A percentile compares a stretch with the other conserved stretches of the same genome.
Conservation (phyloP, 2,888 invertebrate species). For the Ischnus inquisitorius region DNA sequence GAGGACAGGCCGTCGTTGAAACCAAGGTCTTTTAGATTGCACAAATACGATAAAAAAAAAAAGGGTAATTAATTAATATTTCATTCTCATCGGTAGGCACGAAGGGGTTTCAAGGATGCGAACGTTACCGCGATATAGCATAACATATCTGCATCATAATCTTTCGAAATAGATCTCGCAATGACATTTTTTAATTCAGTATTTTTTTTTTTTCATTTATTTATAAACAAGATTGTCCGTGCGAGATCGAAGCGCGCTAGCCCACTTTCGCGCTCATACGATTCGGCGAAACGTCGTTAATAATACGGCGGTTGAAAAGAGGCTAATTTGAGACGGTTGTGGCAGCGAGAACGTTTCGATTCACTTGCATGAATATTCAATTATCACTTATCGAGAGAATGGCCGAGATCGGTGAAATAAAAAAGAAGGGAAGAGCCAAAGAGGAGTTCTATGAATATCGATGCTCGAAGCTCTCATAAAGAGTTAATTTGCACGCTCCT, state of each 20-base stretch:
- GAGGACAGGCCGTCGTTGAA: neutral
- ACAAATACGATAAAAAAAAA: constrained; percentile 22
- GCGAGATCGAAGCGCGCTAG: neutral
- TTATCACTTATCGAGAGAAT: constrained; percentile 46
- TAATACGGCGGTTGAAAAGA: constrained; percentile 33
- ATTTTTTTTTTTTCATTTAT: neutral
- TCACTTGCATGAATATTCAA: constrained; percentile 60
- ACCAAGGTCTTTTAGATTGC: constrained; percentile 19
- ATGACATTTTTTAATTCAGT: neutral
- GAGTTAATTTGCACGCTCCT: constrained; percentile 55
- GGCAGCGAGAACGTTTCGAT: constrained; percentile 42
- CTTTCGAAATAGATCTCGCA: too few relatives aligned
- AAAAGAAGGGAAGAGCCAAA: neutral
- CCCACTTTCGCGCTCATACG: neutral
- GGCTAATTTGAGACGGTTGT: constrained; percentile 54
- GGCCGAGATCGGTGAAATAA: constrained; percentile 3
- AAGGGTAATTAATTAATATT: constrained; percentile 32
- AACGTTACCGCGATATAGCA: neutral
- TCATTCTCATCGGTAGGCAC: constrained; percentile 20
- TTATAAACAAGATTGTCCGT: neutral
- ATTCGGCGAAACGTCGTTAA: constrained; percentile 14
- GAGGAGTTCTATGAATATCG: constrained; percentile 51
- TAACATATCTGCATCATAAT: neutral
- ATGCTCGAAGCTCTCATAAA: constrained; percentile 47
- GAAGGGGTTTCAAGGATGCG: constrained; percentile 43